Base-by-base conservation (phyloP, 1,140 invertebrate genomes). In the Babylonia areolata region DNA sequence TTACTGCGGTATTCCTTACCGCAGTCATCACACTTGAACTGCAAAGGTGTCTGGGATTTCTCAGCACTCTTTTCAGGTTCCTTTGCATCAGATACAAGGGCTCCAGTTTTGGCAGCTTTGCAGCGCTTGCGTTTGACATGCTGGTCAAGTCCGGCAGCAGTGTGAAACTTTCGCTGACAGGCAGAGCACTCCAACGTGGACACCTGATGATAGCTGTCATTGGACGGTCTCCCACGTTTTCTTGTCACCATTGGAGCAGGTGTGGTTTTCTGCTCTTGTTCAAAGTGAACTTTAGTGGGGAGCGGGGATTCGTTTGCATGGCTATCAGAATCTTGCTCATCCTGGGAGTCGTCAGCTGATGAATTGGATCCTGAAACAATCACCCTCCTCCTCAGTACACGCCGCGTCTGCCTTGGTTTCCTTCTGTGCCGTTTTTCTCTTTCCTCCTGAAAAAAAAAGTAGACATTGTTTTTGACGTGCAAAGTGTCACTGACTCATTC, bases 111-210 rank as follows among this genome's bases (percentile, higher is more conserved):
- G 6, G 33, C 12, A 15, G 33, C 31, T 17, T 77, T 77, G 37
- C 75, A 77, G 75, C 75, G 75, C 28, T 77, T 77, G 12, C 33
- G 75, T 28, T 77, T 77, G 15, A 77, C 35, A 31, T 77, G 75
- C 75, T 77, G 33, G 11, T 77, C 75, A 2, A 77, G 37, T 2
- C 75, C 75, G 17, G 40, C 39, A 28, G 37, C 35, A 31, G 75
- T 77, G 75, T 77, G 75, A 37, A 77, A 77, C 17, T 77, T 77
- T 37, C 35, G 40, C 35, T 40, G 3, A 31, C 75, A 77, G 15
- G 37, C 37, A 40, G 75, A 28, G 37, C 75, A 77, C 37, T 77
- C 75, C 37, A 77, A 23, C 11, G 75, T 77, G 35, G 75, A 77
- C 20, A 28, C 75, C 35, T 37, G 75, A 31, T 28, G 75, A 37